phyloP scores from a whole-genome alignment of 2,113 vertebrate genomes.

The Ochotona curzoniae region DNA sequence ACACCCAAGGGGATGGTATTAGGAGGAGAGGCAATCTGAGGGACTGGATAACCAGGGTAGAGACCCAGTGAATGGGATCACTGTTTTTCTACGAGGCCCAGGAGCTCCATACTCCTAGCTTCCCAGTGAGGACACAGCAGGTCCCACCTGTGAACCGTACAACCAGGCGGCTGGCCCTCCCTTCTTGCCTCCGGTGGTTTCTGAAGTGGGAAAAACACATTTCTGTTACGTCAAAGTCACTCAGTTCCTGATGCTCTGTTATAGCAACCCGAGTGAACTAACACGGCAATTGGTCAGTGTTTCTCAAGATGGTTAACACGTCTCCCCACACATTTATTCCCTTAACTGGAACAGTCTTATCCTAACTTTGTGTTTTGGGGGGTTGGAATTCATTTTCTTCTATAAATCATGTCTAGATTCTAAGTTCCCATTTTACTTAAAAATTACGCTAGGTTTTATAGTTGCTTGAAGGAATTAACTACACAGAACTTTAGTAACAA shows the following conservation, averaged over 20 bases:
- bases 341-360: not conserved
- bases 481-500: not conserved
- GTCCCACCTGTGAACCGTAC: not conserved
- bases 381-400: not conserved
- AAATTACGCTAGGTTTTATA: not conserved
- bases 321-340: not conserved
- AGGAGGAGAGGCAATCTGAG: not conserved
- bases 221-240: not conserved
- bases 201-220: not conserved
- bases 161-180: not conserved
- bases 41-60: not conserved
- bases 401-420: not conserved
- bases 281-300: not conserved
- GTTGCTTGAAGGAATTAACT: fast-evolving
- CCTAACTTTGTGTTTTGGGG: not conserved
- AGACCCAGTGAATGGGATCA: not conserved
- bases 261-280: not conserved
- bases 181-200: not conserved
- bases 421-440: not conserved
- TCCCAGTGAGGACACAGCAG: not conserved
- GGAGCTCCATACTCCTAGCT: not conserved
- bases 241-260: not conserved
- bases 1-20: not conserved
- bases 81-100: fast-evolving
- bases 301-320: not conserved